Percentiles rank a stretch among this genome's conserved stretches.
Conservation (phyloP, 2,888 invertebrate genomes). For the Thymelicus lineola region DNA sequence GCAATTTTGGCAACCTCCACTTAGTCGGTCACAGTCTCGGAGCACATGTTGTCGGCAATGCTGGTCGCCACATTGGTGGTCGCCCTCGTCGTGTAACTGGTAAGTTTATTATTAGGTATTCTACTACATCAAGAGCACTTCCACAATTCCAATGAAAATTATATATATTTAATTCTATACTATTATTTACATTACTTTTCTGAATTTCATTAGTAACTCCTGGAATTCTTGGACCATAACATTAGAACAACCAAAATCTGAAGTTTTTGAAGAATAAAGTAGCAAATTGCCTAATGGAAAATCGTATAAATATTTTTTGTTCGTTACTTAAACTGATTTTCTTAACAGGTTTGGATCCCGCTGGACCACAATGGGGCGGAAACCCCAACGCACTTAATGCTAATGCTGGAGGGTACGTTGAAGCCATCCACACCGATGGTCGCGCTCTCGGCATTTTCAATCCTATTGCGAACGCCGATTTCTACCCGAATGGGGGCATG, state of each 20-base stretch:
- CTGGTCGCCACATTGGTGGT: slow-evolving; percentile 49
- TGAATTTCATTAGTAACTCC: too few species aligned
- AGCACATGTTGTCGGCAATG: slow-evolving; percentile 57
- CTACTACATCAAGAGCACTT: too few species aligned
- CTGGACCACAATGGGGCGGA: slow-evolving; percentile 51
- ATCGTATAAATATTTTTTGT: too few species aligned
- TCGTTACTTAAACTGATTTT: background rate
- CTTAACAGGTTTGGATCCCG: slow-evolving; percentile 54
- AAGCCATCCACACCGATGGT: slow-evolving; percentile 56
- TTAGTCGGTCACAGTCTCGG: slow-evolving; percentile 61
- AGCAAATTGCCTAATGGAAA: too few species aligned
- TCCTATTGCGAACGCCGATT: slow-evolving; percentile 51
- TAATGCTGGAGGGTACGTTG: slow-evolving; percentile 51
- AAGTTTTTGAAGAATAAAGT: too few species aligned
- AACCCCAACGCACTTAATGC: slow-evolving; percentile 46
- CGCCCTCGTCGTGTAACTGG: slow-evolving; percentile 48
- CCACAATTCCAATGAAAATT: too few species aligned
- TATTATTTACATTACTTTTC: too few species aligned
- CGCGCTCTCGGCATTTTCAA: slow-evolving; percentile 52
- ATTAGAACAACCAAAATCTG: too few species aligned
- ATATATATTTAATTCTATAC: too few species aligned
- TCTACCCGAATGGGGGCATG: slow-evolving; percentile 57
- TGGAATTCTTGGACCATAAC: too few species aligned
- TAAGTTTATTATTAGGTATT: slow-evolving; percentile 16
- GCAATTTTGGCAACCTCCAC: slow-evolving; percentile 53